These are phyloP conservation scores for Nomada lathburiana DNA, from an alignment of 2,888 invertebrate species.

Conservation along the genomic window DNA sequence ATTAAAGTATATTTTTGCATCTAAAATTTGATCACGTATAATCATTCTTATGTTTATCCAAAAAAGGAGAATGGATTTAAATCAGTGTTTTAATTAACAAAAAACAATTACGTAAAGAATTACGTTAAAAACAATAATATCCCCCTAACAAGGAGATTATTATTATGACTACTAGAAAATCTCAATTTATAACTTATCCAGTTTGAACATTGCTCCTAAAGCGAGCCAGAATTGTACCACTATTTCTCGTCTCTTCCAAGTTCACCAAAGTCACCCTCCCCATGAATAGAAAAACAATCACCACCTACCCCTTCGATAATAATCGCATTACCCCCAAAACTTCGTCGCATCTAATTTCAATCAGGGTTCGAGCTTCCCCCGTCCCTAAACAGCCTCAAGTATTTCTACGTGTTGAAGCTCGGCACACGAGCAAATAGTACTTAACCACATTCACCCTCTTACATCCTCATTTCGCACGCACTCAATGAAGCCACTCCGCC, in stretches of 20 bases:
- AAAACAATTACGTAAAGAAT: no score
- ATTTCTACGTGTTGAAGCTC: conserved; percentile 50
- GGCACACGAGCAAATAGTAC: conserved; percentile 32
- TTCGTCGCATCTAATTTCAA: conserved; percentile 61
- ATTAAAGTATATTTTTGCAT: no score
- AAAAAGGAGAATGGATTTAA: no score
- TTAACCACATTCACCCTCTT: conserved; percentile 29
- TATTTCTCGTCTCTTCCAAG: background rate
- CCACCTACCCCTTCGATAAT: background rate
- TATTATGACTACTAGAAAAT: no score
- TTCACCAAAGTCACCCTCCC: background rate
- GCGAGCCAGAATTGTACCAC: background rate
- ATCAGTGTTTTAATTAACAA: no score
- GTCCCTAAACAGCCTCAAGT: background rate
- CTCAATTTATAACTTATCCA: no score
- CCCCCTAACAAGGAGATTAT: no score
- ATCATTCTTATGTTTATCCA: no score
- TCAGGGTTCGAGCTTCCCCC: conserved; percentile 35
- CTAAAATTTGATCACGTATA: no score
- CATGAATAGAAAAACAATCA: background rate
- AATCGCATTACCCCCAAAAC: background rate
- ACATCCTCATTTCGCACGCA: conserved; percentile 28
- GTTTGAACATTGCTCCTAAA: no score
- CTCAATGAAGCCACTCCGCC: background rate
- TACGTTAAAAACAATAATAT: no score